phyloP scores from a whole-genome alignment of 2,888 invertebrate species.

The Tetramorium bicarinatum region DNA sequence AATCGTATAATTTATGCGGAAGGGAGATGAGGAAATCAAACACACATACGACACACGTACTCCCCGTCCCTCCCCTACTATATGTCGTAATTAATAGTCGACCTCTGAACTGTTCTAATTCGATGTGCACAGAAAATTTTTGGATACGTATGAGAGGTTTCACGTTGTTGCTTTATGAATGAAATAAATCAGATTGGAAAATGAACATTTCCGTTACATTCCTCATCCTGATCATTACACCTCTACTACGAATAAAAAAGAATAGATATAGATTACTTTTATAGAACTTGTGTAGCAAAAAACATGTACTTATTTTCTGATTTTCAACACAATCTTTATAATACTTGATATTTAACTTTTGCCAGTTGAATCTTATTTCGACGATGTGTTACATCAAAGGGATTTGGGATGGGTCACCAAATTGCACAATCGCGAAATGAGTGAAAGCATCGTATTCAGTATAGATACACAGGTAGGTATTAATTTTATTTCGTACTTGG shows the following conservation, averaged over 20 bases:
- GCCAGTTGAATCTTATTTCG: not conserved
- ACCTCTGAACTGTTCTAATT: conserved; percentile 54
- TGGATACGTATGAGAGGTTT: conserved; percentile 53
- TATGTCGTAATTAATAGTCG: conserved; percentile 52
- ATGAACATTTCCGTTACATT: not conserved
- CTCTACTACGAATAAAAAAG: not conserved
- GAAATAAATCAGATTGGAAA: conserved; percentile 58
- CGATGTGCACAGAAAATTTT: conserved; percentile 60
- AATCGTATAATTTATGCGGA: conserved; percentile 65
- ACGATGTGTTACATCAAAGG: not conserved
- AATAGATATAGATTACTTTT: conserved; percentile 6
- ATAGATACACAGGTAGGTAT: conserved; percentile 75
- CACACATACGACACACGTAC: not conserved
- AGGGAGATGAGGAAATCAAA: conserved; percentile 35
- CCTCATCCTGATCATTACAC: not conserved
- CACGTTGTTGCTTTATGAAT: conserved; percentile 72
- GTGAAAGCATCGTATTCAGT: conserved; percentile 51
- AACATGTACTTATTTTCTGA: not conserved
- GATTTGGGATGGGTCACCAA: not conserved
- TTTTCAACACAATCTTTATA: not conserved
- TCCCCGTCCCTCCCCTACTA: not conserved
- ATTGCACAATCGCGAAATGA: not conserved
- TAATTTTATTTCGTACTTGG: conserved; percentile 73
- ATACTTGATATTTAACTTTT: not conserved
- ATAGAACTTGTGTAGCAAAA: not conserved